Base-by-base conservation (phyloP, 1,140 invertebrate species). In the Heliconius hermathena region DNA sequence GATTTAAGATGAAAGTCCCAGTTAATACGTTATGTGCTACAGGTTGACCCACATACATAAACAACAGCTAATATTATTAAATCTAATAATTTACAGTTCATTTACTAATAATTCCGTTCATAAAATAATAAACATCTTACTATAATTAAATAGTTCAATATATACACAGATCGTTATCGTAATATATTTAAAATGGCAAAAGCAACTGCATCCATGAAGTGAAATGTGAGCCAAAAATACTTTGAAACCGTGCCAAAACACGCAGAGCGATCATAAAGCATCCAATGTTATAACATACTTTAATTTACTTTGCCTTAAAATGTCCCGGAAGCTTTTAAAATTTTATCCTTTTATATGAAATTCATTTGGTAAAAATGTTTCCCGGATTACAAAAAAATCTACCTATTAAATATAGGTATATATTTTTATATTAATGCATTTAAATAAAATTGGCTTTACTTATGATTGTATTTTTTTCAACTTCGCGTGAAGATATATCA, bases 161-260 rank as follows among this genome's bases (percentile, higher is more conserved):
- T 83, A 54, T 76, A 71, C 78, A 82, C 73, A 79, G 71, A 78
- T 77, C 81, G 78, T 83, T 77, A 71, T 73, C 20, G 52, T 87
- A 88, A 91, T 88, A 89, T 89, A 89, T 89, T 82, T 82, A 79
- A 82, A 77, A 80, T 60, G 78, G 81, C 85, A 85, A 81, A 86
- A 86, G 79, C 85, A 84, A 88, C 81, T 93, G 90, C 89, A 93
- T 92, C 89, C 89, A 90, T 91, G 90, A 92, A 89, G 86, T 89
- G 88, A 85, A 87, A 79, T 84, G 80, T 81, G 90, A 89, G 92
- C 92, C 92, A 93, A 93, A 92, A 93, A 93, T 93, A 91, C 85
- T 91, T 93, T 93, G 92, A 93, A 81, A 86, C 88, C 83, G 57
- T 91, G 92, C 92, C 92, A 93, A 87, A 90, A 91, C 90, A 90